Conservation (phyloP, 2,797 vertebrate species). For the Brotula barbata region DNA sequence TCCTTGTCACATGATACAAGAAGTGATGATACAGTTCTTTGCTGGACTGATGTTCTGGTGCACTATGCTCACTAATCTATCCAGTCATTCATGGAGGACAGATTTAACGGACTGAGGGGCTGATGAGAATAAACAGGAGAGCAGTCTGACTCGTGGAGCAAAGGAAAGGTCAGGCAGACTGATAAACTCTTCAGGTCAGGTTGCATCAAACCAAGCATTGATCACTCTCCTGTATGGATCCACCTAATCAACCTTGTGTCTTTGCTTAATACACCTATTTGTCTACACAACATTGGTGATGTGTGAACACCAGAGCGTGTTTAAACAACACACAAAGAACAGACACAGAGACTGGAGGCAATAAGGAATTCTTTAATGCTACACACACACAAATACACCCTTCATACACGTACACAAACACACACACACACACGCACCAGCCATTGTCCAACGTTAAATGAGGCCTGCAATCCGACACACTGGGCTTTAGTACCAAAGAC, state of each 20-base stretch:
- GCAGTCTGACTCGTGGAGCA: conserved; percentile 35
- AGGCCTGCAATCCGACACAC: conserved; percentile 56
- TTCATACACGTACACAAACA: conserved; percentile 3
- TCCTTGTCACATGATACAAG: background rate
- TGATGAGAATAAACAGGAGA: conserved; percentile 54
- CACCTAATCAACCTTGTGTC: conserved; percentile 64
- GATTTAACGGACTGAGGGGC: conserved; percentile 41
- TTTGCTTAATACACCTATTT: conserved; percentile 69
- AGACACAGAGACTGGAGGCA: conserved; percentile 15
- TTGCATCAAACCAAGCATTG: conserved; percentile 62
- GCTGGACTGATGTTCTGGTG: conserved; percentile 13
- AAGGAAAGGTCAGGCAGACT: conserved; percentile 65
- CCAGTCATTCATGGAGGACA: conserved; percentile 22
- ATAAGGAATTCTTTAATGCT: conserved; percentile 24
- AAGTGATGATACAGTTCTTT: background rate
- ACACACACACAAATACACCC: conserved; percentile 13
- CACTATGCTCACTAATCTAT: conserved; percentile 15
- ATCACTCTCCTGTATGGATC: conserved; percentile 68
- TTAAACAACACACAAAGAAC: conserved; percentile 13
- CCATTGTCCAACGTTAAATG: conserved; percentile 61
- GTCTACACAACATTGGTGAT: conserved; percentile 48
- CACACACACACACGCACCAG: background rate
- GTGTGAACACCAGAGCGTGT: conserved; percentile 33
- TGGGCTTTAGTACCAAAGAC: conserved; percentile 55
- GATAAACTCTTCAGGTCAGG: conserved; percentile 72